Conservation (phyloP, 2,797 vertebrate genomes). For the Pseudotriccus pelzelni region DNA sequence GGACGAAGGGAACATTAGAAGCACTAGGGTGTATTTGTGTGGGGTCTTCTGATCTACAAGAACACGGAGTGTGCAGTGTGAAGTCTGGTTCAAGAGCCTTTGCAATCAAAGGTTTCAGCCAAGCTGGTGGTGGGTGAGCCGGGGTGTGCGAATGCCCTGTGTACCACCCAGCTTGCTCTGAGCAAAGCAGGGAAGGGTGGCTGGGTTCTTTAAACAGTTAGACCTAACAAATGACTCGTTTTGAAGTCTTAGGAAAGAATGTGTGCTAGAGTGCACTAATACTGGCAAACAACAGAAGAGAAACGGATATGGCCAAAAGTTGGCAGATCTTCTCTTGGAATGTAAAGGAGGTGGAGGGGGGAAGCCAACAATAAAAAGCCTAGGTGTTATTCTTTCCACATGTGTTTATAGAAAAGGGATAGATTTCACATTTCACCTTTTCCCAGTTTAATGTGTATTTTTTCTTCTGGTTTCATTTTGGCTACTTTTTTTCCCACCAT, state of each 20-base stretch:
- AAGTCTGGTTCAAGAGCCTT: neutral
- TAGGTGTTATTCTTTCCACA: constrained; percentile 67
- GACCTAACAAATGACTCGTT: constrained; percentile 6
- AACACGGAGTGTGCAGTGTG: neutral
- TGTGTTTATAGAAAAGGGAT: constrained; percentile 56
- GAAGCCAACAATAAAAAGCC: constrained; percentile 21
- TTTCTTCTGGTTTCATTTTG: constrained; percentile 31
- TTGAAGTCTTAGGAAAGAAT: constrained; percentile 55
- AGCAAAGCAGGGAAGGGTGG: neutral
- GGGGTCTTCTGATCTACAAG: neutral
- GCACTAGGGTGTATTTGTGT: neutral
- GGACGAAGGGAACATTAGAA: neutral
- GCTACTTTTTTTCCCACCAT: neutral
- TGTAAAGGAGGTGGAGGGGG: neutral
- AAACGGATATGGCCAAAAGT: neutral
- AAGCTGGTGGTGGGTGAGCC: neutral
- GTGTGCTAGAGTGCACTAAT: constrained; percentile 14
- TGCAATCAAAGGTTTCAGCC: neutral
- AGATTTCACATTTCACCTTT: constrained; percentile 53
- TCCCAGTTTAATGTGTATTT: constrained; percentile 30
- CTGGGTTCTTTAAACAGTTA: constrained; percentile 25
- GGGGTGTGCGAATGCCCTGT: fast-evolving
- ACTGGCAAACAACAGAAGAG: constrained; percentile 32
- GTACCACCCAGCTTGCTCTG: constrained; percentile 39
- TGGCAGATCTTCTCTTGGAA: constrained; percentile 50